Evolutionary conservation across 2,113 vertebrate genomes (phyloP).

Genomic region (Neolamprologus ventralis): DNA sequence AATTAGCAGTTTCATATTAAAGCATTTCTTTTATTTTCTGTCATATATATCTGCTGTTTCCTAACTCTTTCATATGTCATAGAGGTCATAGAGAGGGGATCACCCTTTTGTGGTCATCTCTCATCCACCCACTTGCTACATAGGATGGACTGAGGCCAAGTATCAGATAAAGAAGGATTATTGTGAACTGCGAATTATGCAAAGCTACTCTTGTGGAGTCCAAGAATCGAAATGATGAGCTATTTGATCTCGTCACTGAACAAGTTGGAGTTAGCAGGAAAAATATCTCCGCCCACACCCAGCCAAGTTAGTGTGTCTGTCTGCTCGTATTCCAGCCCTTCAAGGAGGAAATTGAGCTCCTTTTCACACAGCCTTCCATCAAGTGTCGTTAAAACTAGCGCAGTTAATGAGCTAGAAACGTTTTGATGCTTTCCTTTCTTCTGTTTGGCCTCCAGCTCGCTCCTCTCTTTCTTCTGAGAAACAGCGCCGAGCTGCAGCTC

Average conservation of each 20-base stretch:
- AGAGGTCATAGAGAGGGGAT: neutral
- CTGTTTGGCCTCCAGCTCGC: neutral
- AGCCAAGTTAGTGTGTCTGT: neutral
- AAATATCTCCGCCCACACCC: neutral
- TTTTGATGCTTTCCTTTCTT: neutral
- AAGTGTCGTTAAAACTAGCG: neutral
- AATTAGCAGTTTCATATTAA: neutral
- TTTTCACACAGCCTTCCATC: neutral
- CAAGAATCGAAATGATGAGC: neutral
- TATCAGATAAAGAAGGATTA: neutral
- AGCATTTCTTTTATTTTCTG: neutral
- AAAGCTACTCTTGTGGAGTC: neutral
- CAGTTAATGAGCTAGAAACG: neutral
- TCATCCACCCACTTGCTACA: neutral
- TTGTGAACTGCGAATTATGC: neutral
- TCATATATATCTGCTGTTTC: neutral
- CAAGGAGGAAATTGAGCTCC: neutral
- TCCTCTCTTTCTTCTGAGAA: neutral
- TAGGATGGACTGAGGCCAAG: neutral
- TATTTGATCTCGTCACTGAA: neutral
- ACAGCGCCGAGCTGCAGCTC: neutral
- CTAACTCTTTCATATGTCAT: neutral
- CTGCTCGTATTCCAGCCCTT: neutral
- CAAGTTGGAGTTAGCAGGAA: neutral
- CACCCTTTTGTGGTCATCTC: neutral